Percentiles rank a stretch among this genome's conserved stretches.
phyloP scores from a whole-genome alignment of 2,888 invertebrate species.

The Hyles lineata region DNA sequence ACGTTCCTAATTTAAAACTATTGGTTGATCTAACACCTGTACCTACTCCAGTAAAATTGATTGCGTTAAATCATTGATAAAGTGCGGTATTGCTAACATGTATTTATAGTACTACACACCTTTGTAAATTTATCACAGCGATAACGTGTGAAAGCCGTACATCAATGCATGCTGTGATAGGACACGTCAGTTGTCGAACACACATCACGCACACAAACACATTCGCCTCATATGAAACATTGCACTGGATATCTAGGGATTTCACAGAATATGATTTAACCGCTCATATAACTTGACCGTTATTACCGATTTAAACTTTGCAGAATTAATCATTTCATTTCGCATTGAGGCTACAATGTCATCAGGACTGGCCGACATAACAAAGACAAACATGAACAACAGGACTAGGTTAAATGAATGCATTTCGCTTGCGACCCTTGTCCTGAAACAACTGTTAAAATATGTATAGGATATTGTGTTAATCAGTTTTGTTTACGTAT shows the following conservation, averaged over 20 bases:
- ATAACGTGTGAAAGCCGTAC: neutral
- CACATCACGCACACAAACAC: neutral
- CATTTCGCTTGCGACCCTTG: conserved; percentile 40
- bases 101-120: neutral
- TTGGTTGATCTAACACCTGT: neutral
- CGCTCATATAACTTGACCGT: neutral
- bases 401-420: conserved; percentile 42
- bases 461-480: neutral
- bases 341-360: neutral
- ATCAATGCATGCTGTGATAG: neutral
- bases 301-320: neutral
- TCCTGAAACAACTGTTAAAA: conserved; percentile 8
- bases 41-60: neutral
- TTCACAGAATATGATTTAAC: neutral
- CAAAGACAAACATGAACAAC: conserved; percentile 41
- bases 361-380: conserved; percentile 29
- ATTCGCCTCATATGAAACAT: neutral
- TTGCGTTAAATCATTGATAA: neutral
- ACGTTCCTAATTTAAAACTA: neutral
- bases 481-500: neutral
- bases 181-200: neutral
- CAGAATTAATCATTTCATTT: neutral
- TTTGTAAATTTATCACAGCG: neutral
- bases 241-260: neutral
- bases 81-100: neutral